Evolutionary conservation across 2,888 invertebrate species (phyloP), one percentile per base, ranked within the genome.

Genomic region (Subacronicta megacephala): DNA sequence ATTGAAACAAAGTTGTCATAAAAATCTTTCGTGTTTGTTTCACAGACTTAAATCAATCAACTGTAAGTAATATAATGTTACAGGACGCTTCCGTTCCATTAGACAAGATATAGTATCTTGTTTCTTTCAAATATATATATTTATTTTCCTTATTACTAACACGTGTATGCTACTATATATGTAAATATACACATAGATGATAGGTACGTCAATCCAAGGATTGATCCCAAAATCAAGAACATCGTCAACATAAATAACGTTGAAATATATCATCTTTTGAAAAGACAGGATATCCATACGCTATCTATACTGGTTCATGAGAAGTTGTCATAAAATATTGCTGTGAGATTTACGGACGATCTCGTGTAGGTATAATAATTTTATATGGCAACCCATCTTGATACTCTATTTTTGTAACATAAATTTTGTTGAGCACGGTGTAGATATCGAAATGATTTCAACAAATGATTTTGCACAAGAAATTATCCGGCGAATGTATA

Each of bases 201-300:
- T 33, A 36, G 33, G 46, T 45, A 42, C 33, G 26, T 33, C 12
- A 17, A 69, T 46, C 33, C 36, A 16, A 10, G 35, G 46, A 52
- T 57, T 17, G 10, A 45, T 12, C 6, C n/a, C 29, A 44, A 29
- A 45, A 51, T 18, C 43, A 43, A 44, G 29, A 53, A 62, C 57
- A 58, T 41, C 43, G 13, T 59, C 54, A 57, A 62, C 66, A 61
- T 74, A 72, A 75, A 72, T 69, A 74, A 64, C 33, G 47, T 10
- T 9, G 26, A 47, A 57, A 51, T 47, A 51, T 51, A 55, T 51
- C 52, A 60, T 53, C 49, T 53, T 56, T 44, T 41, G 45, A 63
- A 63, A 59, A 53, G 40, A 52, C 59, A 64, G 73, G 68, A 75
- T 62, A 64, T 72, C 35, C 55, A 51, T 52, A 50, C 20, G 38